Evolutionary conservation across 2,888 invertebrate species (phyloP), one percentile per base, ranked within the genome.

Genomic region (Tyria jacobaeae): DNA sequence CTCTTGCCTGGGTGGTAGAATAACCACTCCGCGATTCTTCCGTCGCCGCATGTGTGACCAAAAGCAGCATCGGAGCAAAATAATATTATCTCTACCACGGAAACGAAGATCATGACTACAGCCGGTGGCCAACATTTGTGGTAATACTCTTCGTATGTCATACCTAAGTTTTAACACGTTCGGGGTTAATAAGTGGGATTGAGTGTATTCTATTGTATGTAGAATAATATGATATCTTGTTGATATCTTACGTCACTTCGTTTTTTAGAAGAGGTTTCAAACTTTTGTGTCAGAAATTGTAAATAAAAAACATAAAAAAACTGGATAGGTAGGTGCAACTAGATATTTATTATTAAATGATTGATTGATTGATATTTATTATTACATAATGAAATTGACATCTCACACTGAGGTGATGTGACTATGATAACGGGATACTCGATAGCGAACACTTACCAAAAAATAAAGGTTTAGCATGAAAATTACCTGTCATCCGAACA

Each of bases 111-210:
- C 96, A 98, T 97, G 70, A 97, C 96, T 24, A 98, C 82, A 0
- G 96, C 95, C 2, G 98, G 98, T 41, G 98, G 98, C 72, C 95
- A 95, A 81, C 98, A 97, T 58, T 95, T 96, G 59, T 95, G 96
- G 91, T 98, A 98, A 83, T 97, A 96, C 69, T 97, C 96, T 56
- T 48, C 47, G 31, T 56, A 56, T 7, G 47, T 56, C 9, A 24
- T 24, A 35, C 56, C 56, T 56, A 35, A 24, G 17, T 21, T 21
- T 14, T 12, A 31, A 27, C n/a, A 54, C 10, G 21, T 44, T 21
- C 12, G 4, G 12, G 12, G 10, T 44, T 44, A 44, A 44, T 10
- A 2, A 41, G 10, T 10, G 2, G 9, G n/a, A n/a, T 39, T n/a
- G n/a, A n/a, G n/a, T n/a, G n/a, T n/a, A n/a, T n/a, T n/a, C n/a